Evolutionary conservation across 2,888 invertebrate genomes (phyloP).

Genomic region (Galeopsomyia nigrocyanea): DNA sequence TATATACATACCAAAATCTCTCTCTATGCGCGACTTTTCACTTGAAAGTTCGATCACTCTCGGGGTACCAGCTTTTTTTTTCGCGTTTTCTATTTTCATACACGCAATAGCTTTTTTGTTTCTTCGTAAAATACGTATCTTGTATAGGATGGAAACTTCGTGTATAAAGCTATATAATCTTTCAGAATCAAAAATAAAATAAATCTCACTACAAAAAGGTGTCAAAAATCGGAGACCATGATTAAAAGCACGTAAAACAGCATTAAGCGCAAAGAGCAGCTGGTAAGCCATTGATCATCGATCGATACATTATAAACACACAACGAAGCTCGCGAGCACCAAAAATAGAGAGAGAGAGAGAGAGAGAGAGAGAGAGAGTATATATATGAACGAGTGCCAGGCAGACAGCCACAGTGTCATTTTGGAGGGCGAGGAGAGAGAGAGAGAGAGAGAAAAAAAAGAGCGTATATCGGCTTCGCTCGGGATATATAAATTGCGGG

Average conservation of each 20-base stretch:
- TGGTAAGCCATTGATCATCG: neutral
- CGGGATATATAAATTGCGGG: slow-evolving; percentile 21
- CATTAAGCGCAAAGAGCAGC: too few species aligned
- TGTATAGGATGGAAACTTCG: too few species aligned
- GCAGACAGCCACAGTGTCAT: slow-evolving; percentile 8
- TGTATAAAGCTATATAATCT: too few species aligned
- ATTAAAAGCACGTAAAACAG: slow-evolving; percentile 7
- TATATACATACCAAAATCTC: slow-evolving; percentile 24
- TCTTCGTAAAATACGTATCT: too few species aligned
- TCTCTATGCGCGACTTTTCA: slow-evolving; percentile 19
- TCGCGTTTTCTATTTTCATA: neutral
- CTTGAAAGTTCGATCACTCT: slow-evolving; percentile 32
- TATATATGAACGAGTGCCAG: neutral
- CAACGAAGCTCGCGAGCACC: too few species aligned
- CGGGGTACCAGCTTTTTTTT: slow-evolving; percentile 11
- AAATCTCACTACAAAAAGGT: neutral
- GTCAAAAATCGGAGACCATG: neutral
- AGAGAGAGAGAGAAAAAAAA: slow-evolving; percentile 1
- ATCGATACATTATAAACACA: slow-evolving; percentile 1
- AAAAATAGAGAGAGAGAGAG: too few species aligned
- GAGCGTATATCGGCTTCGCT: neutral
- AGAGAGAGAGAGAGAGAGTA: neutral
- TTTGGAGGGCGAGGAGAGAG: slow-evolving; percentile 9
- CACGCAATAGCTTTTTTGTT: slow-evolving; percentile 27
- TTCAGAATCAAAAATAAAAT: neutral